phyloP scores from a whole-genome alignment of 2,888 invertebrate species.

The Phyto melanocephala region DNA sequence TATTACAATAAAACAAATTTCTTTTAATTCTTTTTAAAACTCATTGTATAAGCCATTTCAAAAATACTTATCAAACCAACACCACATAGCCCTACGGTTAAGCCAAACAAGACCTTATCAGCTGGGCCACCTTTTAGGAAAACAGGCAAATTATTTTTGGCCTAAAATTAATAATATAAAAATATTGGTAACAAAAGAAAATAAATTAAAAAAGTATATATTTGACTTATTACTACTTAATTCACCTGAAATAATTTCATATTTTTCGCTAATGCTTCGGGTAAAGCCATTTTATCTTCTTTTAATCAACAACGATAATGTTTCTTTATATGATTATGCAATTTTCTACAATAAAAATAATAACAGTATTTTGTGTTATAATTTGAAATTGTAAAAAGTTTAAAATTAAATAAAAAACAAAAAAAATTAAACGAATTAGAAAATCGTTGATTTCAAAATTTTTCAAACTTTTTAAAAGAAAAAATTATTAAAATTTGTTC shows the following conservation, averaged over 20 bases:
- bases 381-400: not conserved
- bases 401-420: too few relatives aligned
- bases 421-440: too few relatives aligned
- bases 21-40: slow-evolving; percentile 75
- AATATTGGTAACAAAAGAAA: not conserved
- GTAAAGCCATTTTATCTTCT: slow-evolving; percentile 73
- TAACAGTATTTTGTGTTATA: not conserved
- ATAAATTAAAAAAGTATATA: too few relatives aligned
- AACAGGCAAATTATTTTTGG: slow-evolving; percentile 75
- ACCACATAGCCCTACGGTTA: slow-evolving; percentile 76
- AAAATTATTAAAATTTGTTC: slow-evolving; percentile 1
- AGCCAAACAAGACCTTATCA: slow-evolving; percentile 76
- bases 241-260: slow-evolving; percentile 77
- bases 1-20: slow-evolving; percentile 56
- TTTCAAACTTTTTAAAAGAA: not conserved
- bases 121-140: slow-evolving; percentile 78
- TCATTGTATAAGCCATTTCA: slow-evolving; percentile 75
- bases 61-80: slow-evolving; percentile 73
- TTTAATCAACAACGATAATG: not conserved
- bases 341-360: slow-evolving; percentile 58
- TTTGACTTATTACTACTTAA: not conserved
- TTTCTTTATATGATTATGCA: slow-evolving; percentile 68
- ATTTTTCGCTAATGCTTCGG: slow-evolving; percentile 74
- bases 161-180: slow-evolving; percentile 69
- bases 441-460: not conserved